These are phyloP conservation scores for Conus betulinus DNA, from an alignment of 1,140 invertebrate genomes.

Conservation along the genomic window DNA sequence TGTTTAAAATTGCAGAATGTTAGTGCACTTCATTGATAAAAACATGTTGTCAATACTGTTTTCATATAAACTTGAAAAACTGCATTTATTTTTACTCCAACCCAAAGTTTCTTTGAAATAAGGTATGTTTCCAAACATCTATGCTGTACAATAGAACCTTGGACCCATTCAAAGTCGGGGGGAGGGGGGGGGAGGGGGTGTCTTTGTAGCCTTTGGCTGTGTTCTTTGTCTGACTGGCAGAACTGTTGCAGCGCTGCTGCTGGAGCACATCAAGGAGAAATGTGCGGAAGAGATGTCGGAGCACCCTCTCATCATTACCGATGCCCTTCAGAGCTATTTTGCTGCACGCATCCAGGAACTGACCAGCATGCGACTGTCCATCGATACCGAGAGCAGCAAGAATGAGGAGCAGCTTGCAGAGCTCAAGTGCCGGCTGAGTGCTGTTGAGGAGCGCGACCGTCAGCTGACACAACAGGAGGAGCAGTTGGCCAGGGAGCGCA, in stretches of 20 bases:
- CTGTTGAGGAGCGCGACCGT: slow-evolving; percentile 48
- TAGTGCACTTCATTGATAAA: too few relatives aligned
- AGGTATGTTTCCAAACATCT: too few relatives aligned
- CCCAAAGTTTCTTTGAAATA: too few relatives aligned
- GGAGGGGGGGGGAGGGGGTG: too few relatives aligned
- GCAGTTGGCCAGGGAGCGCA: slow-evolving; percentile 48
- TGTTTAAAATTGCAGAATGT: too few relatives aligned
- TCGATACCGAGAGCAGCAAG: slow-evolving; percentile 41
- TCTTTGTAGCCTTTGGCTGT: too few relatives aligned
- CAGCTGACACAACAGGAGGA: slow-evolving; percentile 52
- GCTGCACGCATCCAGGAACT: slow-evolving; percentile 29
- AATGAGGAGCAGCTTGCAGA: slow-evolving; percentile 44
- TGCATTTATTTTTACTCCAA: too few relatives aligned
- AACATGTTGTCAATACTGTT: too few relatives aligned
- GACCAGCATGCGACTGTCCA: neutral
- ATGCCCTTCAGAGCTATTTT: slow-evolving; percentile 32
- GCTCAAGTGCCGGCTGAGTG: slow-evolving; percentile 50
- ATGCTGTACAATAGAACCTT: too few relatives aligned
- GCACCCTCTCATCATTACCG: slow-evolving; percentile 31
- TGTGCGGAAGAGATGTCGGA: slow-evolving; percentile 31
- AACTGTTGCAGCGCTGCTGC: slow-evolving; percentile 14
- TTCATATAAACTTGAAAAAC: too few relatives aligned
- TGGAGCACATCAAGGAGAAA: slow-evolving; percentile 26
- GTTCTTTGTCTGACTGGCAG: too few relatives aligned
- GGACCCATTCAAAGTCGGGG: too few relatives aligned